A percentile compares a stretch with the other conserved stretches of the same genome.
Evolutionary conservation across 2,113 vertebrate genomes (phyloP).

Genomic region (Lagopus muta): DNA sequence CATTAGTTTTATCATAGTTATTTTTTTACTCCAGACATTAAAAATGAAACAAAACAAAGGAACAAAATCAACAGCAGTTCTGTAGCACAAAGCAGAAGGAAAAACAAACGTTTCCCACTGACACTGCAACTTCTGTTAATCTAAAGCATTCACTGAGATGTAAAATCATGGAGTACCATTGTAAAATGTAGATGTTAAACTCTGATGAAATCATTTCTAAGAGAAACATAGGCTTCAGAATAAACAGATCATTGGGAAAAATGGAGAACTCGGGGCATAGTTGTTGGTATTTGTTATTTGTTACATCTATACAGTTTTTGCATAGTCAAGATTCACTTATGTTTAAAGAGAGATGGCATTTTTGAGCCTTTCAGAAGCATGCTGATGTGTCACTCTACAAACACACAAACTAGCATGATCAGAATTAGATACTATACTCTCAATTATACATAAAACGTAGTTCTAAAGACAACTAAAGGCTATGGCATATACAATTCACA

Average conservation of each 20-base stretch:
- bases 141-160: neutral
- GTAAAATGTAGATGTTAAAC: neutral
- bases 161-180: rapidly evolving
- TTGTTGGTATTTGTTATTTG: neutral
- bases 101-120: neutral
- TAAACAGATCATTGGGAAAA: neutral
- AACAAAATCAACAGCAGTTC: neutral
- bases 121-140: neutral
- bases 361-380: neutral
- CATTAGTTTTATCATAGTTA: neutral
- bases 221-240: neutral
- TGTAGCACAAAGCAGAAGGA: neutral
- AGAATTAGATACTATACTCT: neutral
- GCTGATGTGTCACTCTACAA: neutral
- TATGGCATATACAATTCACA: neutral
- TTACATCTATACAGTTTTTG: neutral
- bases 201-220: neutral
- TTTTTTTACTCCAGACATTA: neutral
- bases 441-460: neutral
- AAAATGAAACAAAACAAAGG: neutral
- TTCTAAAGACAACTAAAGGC: constrained; percentile 7
- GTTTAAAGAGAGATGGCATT: neutral
- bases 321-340: neutral
- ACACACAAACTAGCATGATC: neutral
- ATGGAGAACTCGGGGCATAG: rapidly evolving